Evolutionary conservation across 2,797 vertebrate genomes (phyloP).

Genomic region (Phrynocephalus forsythii): DNA sequence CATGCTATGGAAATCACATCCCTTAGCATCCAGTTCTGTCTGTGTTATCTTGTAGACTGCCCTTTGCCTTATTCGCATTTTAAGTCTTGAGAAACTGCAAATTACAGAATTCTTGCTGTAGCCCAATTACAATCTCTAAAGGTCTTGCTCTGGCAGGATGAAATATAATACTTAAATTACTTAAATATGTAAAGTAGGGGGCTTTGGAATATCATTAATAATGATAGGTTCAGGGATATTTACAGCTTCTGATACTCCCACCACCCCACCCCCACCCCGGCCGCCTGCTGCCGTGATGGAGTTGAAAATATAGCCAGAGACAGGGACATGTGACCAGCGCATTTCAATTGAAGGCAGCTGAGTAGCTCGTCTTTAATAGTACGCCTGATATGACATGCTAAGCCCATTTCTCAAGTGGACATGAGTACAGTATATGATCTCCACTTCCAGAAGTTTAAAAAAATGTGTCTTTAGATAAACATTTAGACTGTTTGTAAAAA

Average conservation of each 20-base stretch:
- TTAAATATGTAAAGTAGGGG: slow-evolving; percentile 63
- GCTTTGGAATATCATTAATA: slow-evolving; percentile 62
- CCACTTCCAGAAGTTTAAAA: not conserved
- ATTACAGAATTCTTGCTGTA: slow-evolving; percentile 59
- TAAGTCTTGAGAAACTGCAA: slow-evolving; percentile 57
- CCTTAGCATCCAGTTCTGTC: slow-evolving; percentile 14
- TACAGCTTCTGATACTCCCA: slow-evolving; percentile 51
- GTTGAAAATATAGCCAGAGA: slow-evolving; percentile 28
- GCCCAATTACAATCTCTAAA: slow-evolving; percentile 67
- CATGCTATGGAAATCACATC: slow-evolving; percentile 25
- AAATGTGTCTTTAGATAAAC: not conserved
- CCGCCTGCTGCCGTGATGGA: not conserved
- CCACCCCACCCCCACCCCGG: too few relatives aligned
- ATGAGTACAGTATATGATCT: not conserved
- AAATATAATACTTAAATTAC: slow-evolving; percentile 61
- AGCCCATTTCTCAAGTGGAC: not conserved
- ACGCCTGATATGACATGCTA: slow-evolving; percentile 15
- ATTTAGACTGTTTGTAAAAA: too few relatives aligned
- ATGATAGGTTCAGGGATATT: slow-evolving; percentile 51
- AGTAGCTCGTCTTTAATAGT: not conserved
- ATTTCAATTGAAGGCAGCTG: slow-evolving; percentile 15
- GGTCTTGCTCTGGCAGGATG: slow-evolving; percentile 64
- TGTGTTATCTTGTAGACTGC: slow-evolving; percentile 49
- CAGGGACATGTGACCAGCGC: not conserved
- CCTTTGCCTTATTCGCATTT: slow-evolving; percentile 49